phyloP scores from a whole-genome alignment of 1,140 invertebrate genomes.

The Chymomyza costata region DNA sequence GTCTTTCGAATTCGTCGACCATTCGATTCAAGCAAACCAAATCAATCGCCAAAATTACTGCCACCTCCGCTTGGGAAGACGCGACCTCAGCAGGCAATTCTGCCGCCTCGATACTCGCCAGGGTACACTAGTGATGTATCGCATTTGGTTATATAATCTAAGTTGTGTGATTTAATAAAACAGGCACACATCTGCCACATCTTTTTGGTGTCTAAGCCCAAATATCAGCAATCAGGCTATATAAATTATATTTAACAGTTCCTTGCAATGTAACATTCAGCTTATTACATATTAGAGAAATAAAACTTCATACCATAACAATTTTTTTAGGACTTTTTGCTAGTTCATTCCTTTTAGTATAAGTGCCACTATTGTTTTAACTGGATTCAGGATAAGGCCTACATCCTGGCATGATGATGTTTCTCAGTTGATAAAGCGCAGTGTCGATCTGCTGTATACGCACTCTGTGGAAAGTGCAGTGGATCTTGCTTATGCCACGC shows the following conservation, averaged over 20 bases:
- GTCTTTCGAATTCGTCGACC: conserved; percentile 76
- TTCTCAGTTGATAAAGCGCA: no score
- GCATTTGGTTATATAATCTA: conserved; percentile 80
- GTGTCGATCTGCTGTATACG: no score
- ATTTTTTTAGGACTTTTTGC: no score
- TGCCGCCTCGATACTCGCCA: conserved; percentile 79
- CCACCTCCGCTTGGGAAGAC: conserved; percentile 48
- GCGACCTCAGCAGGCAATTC: conserved; percentile 69
- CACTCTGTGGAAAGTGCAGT: no score
- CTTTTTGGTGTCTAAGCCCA: conserved; percentile 34
- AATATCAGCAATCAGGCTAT: no score
- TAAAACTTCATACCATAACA: neutral
- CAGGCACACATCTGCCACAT: no score
- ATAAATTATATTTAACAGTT: conserved; percentile 2
- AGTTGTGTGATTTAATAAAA: no score
- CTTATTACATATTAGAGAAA: neutral
- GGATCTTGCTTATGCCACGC: no score
- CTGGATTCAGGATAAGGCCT: no score
- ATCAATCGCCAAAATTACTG: conserved; percentile 45
- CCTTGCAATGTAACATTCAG: neutral
- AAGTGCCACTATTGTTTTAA: no score
- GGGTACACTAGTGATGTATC: conserved; percentile 82
- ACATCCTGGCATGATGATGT: no score
- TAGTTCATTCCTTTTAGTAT: no score
- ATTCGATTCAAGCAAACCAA: conserved; percentile 55